phyloP scores from a whole-genome alignment of 2,888 invertebrate genomes.

The Netelia fuscicornis region DNA sequence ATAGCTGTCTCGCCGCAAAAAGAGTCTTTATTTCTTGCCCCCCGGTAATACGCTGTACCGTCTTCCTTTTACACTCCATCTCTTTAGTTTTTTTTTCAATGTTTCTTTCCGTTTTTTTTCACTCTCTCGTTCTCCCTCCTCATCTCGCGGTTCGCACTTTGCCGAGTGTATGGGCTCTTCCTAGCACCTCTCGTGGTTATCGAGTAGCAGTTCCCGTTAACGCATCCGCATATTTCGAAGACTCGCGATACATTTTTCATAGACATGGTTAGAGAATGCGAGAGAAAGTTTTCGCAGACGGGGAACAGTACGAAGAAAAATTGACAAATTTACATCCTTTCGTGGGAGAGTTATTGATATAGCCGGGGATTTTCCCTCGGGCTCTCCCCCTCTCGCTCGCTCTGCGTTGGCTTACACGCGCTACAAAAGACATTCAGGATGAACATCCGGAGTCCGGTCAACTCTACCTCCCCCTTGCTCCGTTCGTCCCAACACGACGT shows the following conservation, averaged over 20 bases:
- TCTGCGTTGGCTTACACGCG: neutral
- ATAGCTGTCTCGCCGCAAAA: conserved; percentile 5
- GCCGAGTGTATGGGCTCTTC: neutral
- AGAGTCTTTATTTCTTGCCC: conserved; percentile 24
- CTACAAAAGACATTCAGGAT: neutral
- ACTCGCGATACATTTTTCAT: neutral
- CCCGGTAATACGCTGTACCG: conserved; percentile 4
- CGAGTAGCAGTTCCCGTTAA: neutral
- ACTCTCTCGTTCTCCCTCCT: neutral
- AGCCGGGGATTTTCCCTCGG: conserved; percentile 9
- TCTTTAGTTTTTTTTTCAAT: neutral
- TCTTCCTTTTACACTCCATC: conserved; percentile 13
- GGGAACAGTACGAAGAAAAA: neutral
- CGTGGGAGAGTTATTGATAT: neutral
- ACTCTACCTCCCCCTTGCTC: neutral
- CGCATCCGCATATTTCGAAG: neutral
- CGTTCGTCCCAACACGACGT: neutral
- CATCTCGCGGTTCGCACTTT: neutral
- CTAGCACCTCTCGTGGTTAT: neutral
- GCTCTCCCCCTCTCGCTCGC: conserved; percentile 3
- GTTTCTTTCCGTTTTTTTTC: neutral
- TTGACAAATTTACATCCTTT: neutral
- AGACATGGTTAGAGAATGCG: neutral
- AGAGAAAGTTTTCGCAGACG: neutral
- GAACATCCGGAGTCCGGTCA: conserved; percentile 11